phyloP scores from a whole-genome alignment of 1,140 invertebrate genomes.

The Drosophila prosaltans region DNA sequence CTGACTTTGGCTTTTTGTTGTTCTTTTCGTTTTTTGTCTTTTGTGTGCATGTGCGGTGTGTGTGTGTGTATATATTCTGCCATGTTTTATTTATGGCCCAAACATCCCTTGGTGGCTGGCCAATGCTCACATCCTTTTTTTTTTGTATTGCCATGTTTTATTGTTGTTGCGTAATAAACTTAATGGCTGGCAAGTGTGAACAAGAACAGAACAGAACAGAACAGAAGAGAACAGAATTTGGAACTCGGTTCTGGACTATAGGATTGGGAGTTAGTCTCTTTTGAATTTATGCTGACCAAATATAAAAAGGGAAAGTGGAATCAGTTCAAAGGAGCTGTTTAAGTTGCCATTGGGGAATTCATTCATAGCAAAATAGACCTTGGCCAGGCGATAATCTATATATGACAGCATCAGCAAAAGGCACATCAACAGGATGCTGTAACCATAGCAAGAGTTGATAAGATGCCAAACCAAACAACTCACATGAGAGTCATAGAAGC shows the following conservation, averaged over 20 bases:
- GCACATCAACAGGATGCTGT: background rate
- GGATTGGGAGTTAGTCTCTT: constrained; percentile 32
- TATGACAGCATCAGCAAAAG: constrained; percentile 48
- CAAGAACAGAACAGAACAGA: constrained; percentile 21
- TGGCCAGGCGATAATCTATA: constrained; percentile 54
- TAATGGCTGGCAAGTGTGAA: constrained; percentile 79
- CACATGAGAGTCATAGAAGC: constrained; percentile 8
- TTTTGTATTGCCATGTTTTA: constrained; percentile 69
- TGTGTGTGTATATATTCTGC: constrained; percentile 45
- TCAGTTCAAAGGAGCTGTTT: constrained; percentile 46
- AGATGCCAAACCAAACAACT: constrained; percentile 13
- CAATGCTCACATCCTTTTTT: constrained; percentile 48
- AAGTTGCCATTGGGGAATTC: constrained; percentile 65
- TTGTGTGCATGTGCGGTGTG: constrained; percentile 42
- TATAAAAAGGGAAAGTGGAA: constrained; percentile 28
- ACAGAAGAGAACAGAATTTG: constrained; percentile 2
- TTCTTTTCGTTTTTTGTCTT: constrained; percentile 22
- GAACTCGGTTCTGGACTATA: constrained; percentile 15
- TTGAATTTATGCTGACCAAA: constrained; percentile 75
- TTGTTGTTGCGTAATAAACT: constrained; percentile 81
- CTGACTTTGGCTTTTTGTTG: constrained; percentile 58
- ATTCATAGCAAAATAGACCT: constrained; percentile 50
- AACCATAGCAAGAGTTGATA: constrained; percentile 21
- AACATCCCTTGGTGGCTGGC: constrained; percentile 76
- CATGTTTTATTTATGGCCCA: constrained; percentile 77